phyloP scores from a whole-genome alignment of 2,113 vertebrate species.

The Pelobates fuscus region DNA sequence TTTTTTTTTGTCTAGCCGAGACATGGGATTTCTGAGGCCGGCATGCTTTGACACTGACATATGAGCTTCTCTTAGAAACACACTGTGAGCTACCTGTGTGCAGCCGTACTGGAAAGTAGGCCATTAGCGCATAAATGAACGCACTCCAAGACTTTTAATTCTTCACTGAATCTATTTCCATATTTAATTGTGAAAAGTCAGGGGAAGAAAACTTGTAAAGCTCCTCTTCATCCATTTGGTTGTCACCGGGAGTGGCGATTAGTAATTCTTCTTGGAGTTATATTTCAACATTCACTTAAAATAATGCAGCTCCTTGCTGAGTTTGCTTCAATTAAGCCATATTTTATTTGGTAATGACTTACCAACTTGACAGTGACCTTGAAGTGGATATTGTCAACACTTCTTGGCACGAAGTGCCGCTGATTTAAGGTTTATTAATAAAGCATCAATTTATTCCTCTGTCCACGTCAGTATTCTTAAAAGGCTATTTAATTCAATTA shows the following conservation, averaged over 20 bases:
- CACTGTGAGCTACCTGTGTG: constrained; percentile 65
- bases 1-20: background rate
- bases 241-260: constrained; percentile 78
- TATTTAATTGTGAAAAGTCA: constrained; percentile 81
- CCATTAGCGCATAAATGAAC: constrained; percentile 80
- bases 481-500: constrained; percentile 70
- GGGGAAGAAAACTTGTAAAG: constrained; percentile 70
- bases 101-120: constrained; percentile 58
- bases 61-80: constrained; percentile 56
- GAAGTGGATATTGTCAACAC: constrained; percentile 77
- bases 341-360: constrained; percentile 89
- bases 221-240: constrained; percentile 83
- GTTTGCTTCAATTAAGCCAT: constrained; percentile 83
- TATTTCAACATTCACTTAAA: constrained; percentile 86
- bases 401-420: constrained; percentile 64
- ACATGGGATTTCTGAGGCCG: constrained; percentile 49
- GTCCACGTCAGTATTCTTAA: constrained; percentile 65
- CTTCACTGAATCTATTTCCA: constrained; percentile 79
- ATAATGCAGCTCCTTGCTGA: constrained; percentile 81
- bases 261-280: constrained; percentile 85
- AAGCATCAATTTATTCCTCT: constrained; percentile 68
- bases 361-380: constrained; percentile 82
- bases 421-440: constrained; percentile 77
- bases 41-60: constrained; percentile 58
- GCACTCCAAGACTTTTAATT: constrained; percentile 71